Evolutionary conservation across 2,113 vertebrate genomes (phyloP), one percentile per base, ranked within the genome.

Genomic region (Setophaga coronata): DNA sequence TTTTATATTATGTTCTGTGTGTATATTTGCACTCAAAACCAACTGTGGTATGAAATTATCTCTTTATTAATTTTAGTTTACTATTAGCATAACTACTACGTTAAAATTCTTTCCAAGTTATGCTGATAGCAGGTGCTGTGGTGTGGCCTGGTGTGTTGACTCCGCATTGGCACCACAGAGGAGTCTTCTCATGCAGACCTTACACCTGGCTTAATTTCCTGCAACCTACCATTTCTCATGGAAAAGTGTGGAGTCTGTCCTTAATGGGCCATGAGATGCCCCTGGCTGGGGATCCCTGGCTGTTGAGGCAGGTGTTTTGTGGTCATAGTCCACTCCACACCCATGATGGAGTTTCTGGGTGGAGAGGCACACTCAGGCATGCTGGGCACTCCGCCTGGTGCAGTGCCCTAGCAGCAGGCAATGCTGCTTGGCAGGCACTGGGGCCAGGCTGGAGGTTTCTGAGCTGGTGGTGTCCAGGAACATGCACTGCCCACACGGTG

Each of bases 321-420:
- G 28, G 66, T 53, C 36, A 42, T 34, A 34, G 57, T 40, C n/a
- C 5, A 24, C 79, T 90, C 70, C 79, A 7, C 14, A 33, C 4
- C 17, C 4, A 3, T 33, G 10, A 5, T 25, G 23, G 56, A 61
- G 17, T n/a, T 85, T 50, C 28, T 29, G 36, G 33, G 10, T 58
- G 26, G 38, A 58, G 3, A 1, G 28, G 2, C 21, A 47, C 34
- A 18, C 36, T 47, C 3, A 3, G 26, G 28, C 15, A 3, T 14
- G 31, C 38, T 45, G 34, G 6, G 24, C 45, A 21, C 47, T 7
- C 51, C 82, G 31, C 28, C 38, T 66, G 48, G 12, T 19, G 2
- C 67, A 31, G 17, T 34, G n/a, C 57, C 14, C 29, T 12, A 7
- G 45, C 20, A 65, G 45, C 3, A 3, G 18, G 24, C 1, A 26